Evolutionary conservation across 2,797 vertebrate species (phyloP).

Genomic region (Hoplostethus atlanticus): DNA sequence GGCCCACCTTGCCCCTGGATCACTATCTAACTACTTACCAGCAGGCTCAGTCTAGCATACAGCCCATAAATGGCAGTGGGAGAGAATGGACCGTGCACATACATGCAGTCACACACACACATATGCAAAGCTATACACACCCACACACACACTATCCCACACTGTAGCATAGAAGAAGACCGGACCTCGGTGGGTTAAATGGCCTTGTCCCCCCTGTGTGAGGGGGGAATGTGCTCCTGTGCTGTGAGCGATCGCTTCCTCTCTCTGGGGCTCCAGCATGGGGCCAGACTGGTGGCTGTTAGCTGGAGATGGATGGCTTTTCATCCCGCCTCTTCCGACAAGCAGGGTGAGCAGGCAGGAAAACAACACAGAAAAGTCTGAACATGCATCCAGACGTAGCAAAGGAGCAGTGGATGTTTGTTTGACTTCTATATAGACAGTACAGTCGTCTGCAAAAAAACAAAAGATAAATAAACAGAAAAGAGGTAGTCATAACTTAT

Average conservation of each 20-base stretch:
- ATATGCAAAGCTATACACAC: conserved; percentile 13
- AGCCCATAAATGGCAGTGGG: conserved; percentile 64
- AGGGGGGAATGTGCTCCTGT: conserved; percentile 80
- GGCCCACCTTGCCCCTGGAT: conserved; percentile 66
- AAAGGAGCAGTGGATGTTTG: not conserved
- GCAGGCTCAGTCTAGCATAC: conserved; percentile 44
- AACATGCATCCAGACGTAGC: conserved; percentile 38
- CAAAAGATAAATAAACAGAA: not conserved
- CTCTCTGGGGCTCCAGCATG: conserved; percentile 84
- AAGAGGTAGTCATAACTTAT: no score
- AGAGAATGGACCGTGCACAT: conserved; percentile 34
- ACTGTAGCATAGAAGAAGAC: conserved; percentile 70
- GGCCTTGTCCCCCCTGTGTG: conserved; percentile 81
- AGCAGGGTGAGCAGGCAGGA: conserved; percentile 65
- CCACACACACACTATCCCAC: conserved; percentile 34
- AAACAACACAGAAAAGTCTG: conserved; percentile 61
- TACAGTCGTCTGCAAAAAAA: not conserved
- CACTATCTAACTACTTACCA: conserved; percentile 61
- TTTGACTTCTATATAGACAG: conserved; percentile 25
- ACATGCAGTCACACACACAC: not conserved
- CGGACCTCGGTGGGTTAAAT: conserved; percentile 82
- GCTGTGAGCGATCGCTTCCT: conserved; percentile 88
- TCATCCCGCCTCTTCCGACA: conserved; percentile 76
- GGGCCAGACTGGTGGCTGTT: conserved; percentile 86
- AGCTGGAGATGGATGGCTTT: conserved; percentile 84